These are phyloP conservation scores for Drosophila biarmipes DNA, from an alignment of 1,140 invertebrate species.

Conservation along the genomic window DNA sequence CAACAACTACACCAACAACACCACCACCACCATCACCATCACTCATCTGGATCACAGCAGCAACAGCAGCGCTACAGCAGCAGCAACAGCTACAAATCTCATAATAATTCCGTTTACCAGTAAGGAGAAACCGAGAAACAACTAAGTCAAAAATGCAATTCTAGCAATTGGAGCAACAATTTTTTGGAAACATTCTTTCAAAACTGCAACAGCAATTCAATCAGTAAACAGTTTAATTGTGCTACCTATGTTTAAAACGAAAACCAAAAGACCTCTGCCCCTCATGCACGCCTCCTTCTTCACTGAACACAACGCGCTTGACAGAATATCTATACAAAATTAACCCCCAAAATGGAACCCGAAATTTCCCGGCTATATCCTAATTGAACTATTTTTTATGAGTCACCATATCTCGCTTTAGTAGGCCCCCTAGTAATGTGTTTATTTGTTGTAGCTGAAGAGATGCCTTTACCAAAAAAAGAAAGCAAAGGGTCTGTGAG, in stretches of 20 bases:
- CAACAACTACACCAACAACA: conserved; percentile 21
- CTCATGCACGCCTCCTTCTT: conserved; percentile 62
- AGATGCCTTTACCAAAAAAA: conserved; percentile 56
- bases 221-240: conserved; percentile 82
- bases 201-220: conserved; percentile 61
- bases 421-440: conserved; percentile 17
- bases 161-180: conserved; percentile 47
- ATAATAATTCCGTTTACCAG: conserved; percentile 84
- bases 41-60: conserved; percentile 60
- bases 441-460: conserved; percentile 33
- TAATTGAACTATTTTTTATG: conserved; percentile 55
- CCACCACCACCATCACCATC: conserved; percentile 45
- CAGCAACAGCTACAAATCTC: conserved; percentile 76
- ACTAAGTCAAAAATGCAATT: conserved; percentile 41
- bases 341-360: conserved; percentile 48
- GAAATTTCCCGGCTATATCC: conserved; percentile 3
- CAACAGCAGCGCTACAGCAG: conserved; percentile 69
- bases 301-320: conserved; percentile 56
- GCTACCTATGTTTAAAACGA: conserved; percentile 50
- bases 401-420: conserved; percentile 11
- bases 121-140: conserved; percentile 57
- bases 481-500: background rate
- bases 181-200: conserved; percentile 71
- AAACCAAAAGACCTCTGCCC: conserved; percentile 22
- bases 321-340: conserved; percentile 35